Percentiles rank a stretch among this genome's conserved stretches.
Evolutionary conservation across 2,888 invertebrate species (phyloP).

Genomic region (Macaria liturata): DNA sequence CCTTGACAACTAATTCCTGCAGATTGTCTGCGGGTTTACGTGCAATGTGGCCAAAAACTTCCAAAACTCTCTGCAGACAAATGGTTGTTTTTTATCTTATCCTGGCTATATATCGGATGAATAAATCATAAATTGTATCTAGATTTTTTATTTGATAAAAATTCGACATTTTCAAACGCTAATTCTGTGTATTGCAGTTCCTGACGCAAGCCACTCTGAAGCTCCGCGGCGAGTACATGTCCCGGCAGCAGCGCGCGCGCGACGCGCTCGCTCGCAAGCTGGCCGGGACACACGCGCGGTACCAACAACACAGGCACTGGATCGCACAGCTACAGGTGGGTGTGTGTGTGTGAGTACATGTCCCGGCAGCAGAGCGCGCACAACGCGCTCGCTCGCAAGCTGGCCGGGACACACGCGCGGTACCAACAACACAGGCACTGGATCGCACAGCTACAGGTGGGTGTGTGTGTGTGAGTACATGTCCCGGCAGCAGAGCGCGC

Average conservation of each 20-base stretch:
- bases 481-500: conserved; percentile 87
- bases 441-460: conserved; percentile 72
- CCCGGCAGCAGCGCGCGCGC: conserved; percentile 87
- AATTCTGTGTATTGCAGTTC: too few species aligned
- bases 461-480: conserved; percentile 82
- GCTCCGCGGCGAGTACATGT: conserved; percentile 83
- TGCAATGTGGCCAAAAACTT: too few species aligned
- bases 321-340: conserved; percentile 70
- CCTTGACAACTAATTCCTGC: too few species aligned
- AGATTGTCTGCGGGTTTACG: too few species aligned
- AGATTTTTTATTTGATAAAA: too few species aligned
- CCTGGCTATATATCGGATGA: too few species aligned
- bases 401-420: conserved; percentile 83
- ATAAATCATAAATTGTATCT: too few species aligned
- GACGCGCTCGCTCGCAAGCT: conserved; percentile 87
- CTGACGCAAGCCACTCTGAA: too few species aligned
- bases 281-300: conserved; percentile 83
- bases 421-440: conserved; percentile 87
- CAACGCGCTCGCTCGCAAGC: conserved; percentile 86
- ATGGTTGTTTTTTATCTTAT: too few species aligned
- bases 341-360: conserved; percentile 82
- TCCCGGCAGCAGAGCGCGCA: conserved; percentile 88
- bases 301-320: conserved; percentile 86
- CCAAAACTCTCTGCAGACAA: too few species aligned
- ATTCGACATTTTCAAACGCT: too few species aligned